phyloP scores from a whole-genome alignment of 2,888 invertebrate species.

The Hirtodrosophila duncani region DNA sequence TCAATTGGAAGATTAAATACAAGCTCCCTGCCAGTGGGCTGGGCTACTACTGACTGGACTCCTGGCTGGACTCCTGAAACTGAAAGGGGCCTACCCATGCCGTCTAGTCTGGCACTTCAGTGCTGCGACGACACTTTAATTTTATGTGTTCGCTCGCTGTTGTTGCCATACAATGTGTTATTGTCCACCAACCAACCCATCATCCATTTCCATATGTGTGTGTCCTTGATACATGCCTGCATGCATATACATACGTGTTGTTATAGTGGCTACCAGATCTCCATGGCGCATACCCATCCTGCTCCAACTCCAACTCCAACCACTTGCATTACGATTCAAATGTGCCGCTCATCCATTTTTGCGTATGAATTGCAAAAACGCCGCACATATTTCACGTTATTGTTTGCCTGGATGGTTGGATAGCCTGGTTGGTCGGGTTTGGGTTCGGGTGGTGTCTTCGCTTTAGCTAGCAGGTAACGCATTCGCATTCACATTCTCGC shows the following conservation, averaged over 20 bases:
- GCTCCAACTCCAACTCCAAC: constrained; percentile 4
- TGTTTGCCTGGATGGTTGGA: constrained; percentile 46
- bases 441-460: constrained; percentile 1
- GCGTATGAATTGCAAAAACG: constrained; percentile 71
- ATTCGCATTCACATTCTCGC: no score
- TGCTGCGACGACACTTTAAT: constrained; percentile 12
- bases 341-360: constrained; percentile 66
- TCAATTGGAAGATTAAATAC: constrained; percentile 72
- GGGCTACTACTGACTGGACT: constrained; percentile 5
- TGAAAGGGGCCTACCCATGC: neutral
- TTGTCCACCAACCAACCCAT: constrained; percentile 38
- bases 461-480: constrained; percentile 47
- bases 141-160: neutral
- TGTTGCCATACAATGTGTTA: constrained; percentile 58
- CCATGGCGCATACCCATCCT: constrained; percentile 21
- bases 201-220: constrained; percentile 31
- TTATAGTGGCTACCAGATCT: constrained; percentile 28
- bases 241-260: neutral
- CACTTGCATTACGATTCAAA: constrained; percentile 49
- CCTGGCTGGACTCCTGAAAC: neutral
- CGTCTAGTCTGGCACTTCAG: constrained; percentile 19
- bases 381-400: constrained; percentile 72
- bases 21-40: constrained; percentile 18
- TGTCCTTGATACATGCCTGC: constrained; percentile 29
- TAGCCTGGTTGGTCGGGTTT: constrained; percentile 4